Base-by-base conservation (phyloP, 2,797 vertebrate species). In the Sebastes paucispinis region DNA sequence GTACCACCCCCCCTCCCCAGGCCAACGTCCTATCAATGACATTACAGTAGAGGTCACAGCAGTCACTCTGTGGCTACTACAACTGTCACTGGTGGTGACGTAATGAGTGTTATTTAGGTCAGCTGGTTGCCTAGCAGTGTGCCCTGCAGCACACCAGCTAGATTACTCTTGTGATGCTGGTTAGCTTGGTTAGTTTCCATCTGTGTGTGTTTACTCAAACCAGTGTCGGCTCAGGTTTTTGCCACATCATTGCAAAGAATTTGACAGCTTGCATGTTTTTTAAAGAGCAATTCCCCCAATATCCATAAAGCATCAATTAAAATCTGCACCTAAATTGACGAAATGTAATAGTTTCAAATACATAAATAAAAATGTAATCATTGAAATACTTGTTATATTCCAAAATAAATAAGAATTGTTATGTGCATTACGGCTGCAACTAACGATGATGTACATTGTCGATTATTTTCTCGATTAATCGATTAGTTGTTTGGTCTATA, bases 101-200 rank as follows among this genome's bases (percentile, higher is more conserved):
- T 91, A 94, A 93, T 75, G 74, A 79, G 20, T 88, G 91, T 88
- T 94, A 94, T 95, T 93, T 95, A 94, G 94, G 94, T 95, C 94
- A 95, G 87, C 89, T 88, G 91, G 93, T 94, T 94, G 93, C 92
- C 89, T 94, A 95, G 93, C 92, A 91, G 88, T 93, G 89, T 86
- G 83, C 87, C 92, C 87, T 85, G 86, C 76, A 87, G 90, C 88
- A 87, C 91, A 90, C 91, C 91, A 83, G 81, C 84, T 89, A 88
- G 84, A 90, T 91, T 91, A 87, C 86, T 60, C 57, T 74, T 75
- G 77, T 69, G 85, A 85, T 87, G 86, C 79, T 89, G 80, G 91
- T 90, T 91, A 88, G 82, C 87, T 75, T 80, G 79, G 62, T 86
- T 81, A 73, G 73, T 65, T 81, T 86, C 32, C 27, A 29, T 86